Evolutionary conservation across 2,888 invertebrate species (phyloP), one percentile per base, ranked within the genome.

Genomic region (Anticlea derivata): DNA sequence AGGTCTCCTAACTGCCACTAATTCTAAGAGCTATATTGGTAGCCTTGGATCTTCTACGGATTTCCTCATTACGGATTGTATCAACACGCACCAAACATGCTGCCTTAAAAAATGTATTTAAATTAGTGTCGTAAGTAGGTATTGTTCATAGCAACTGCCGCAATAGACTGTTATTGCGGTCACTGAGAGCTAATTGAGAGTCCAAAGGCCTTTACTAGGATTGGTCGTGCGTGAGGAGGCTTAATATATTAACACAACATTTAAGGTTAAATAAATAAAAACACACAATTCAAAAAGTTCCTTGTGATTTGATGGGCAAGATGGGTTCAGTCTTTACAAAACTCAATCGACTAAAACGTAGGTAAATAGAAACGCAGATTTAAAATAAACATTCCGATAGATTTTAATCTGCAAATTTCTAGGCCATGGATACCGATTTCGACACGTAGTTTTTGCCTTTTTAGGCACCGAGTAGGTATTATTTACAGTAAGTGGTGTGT

Each of bases 131-230:
- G 34, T 31, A 43, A 20, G 20, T 43, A 26, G 20, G 6, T 38
- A 22, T 22, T 27, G 29, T 39, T 23, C 13, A 37, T 30, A 51
- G 37, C 39, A 45, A 40, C 38, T 47, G 37, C 38, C 43, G 37
- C 52, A 43, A 48, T 37, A 41, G 27, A 38, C 34, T 41, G 23
- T 47, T 35, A 41, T 33, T 51, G 45, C 23, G 24, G 5, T 11
- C 41, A 47, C 38, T 47, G 52, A 31, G 35, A 51, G 31, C 22
- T 38, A 41, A 51, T 46, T 47, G 37, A 43, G 12, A 52, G 52
- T 52, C 47, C 43, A 52, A 52, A 52, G 52, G 37, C 31, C 45
- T 33, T 24, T 33, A 7, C 24, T 26, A n/a, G 23, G 11, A 7
- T 13, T 26, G 2, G 30, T 30, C n/a, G 7, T 5, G 7, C 6